These are phyloP conservation scores for Leptogaster cylindrica DNA, from an alignment of 2,888 invertebrate species.

Conservation along the genomic window DNA sequence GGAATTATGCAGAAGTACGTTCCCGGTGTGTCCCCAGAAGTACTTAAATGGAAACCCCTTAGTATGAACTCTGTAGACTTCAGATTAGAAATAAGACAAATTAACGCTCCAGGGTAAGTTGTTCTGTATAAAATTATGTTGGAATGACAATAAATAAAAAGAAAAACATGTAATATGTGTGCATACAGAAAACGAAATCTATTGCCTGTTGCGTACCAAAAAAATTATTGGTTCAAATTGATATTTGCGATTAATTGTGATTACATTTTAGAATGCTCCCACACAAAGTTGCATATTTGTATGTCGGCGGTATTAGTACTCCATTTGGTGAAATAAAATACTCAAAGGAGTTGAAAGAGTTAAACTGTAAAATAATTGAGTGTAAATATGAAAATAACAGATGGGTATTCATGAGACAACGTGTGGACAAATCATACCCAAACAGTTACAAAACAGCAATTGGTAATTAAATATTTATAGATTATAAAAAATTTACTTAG, in stretches of 20 bases:
- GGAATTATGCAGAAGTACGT: slow-evolving; percentile 73
- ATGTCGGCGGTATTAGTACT: slow-evolving; percentile 73
- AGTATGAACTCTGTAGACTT: slow-evolving; percentile 97
- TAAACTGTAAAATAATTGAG: slow-evolving; percentile 95
- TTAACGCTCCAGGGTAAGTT: slow-evolving; percentile 75
- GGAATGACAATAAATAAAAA: neutral
- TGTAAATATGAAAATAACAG: slow-evolving; percentile 81
- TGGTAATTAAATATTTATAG: slow-evolving; percentile 63
- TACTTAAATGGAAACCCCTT: slow-evolving; percentile 97
- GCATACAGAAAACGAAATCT: no score
- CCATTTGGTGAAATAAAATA: slow-evolving; percentile 79
- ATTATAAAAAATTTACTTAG: neutral
- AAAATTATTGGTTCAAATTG: neutral
- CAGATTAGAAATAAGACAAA: slow-evolving; percentile 78
- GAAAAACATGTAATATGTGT: neutral
- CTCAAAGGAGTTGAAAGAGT: slow-evolving; percentile 77
- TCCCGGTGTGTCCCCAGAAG: slow-evolving; percentile 80
- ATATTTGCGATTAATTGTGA: neutral
- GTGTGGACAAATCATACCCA: slow-evolving; percentile 96
- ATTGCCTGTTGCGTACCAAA: no score
- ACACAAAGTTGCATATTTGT: slow-evolving; percentile 75
- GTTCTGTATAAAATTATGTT: neutral
- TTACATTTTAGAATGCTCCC: slow-evolving; percentile 68
- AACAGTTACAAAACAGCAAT: slow-evolving; percentile 86
- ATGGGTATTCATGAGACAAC: slow-evolving; percentile 94